These are phyloP conservation scores for Phyllotis vaccarum DNA, from an alignment of 2,797 vertebrate genomes.

Conservation along the genomic window DNA sequence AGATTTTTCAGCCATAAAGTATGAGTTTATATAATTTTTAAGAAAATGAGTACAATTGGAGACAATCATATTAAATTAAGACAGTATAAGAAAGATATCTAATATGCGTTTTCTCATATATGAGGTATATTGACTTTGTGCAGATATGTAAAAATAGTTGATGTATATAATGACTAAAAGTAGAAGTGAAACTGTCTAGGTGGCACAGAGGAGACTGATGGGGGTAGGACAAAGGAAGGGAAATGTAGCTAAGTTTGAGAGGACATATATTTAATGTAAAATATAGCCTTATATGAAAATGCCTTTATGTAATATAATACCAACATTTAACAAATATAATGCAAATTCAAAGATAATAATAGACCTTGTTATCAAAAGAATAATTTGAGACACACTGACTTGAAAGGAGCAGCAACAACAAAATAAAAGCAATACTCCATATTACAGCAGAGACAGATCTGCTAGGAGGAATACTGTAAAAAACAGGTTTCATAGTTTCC, in stretches of 20 bases:
- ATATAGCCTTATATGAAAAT: background rate
- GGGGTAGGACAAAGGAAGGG: background rate
- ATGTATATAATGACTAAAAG: background rate
- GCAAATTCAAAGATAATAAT: background rate
- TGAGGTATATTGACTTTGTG: background rate
- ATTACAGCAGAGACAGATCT: background rate
- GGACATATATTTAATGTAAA: background rate
- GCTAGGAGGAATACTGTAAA: background rate
- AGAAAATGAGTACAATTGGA: background rate
- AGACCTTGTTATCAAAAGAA: background rate
- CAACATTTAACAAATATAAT: background rate
- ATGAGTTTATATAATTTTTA: background rate
- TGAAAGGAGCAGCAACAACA: background rate
- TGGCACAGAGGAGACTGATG: background rate
- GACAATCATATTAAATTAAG: background rate
- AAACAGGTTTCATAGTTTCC: background rate
- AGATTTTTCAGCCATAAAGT: background rate
- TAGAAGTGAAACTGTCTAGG: background rate
- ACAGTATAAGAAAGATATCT: background rate
- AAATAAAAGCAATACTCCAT: background rate
- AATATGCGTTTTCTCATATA: background rate
- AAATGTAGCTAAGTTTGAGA: background rate
- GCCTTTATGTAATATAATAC: background rate
- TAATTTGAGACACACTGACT: constrained; percentile 14
- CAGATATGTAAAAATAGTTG: background rate